These are phyloP conservation scores for Aspidoscelis tigris DNA, from an alignment of 2,113 vertebrate species.

Conservation along the genomic window DNA sequence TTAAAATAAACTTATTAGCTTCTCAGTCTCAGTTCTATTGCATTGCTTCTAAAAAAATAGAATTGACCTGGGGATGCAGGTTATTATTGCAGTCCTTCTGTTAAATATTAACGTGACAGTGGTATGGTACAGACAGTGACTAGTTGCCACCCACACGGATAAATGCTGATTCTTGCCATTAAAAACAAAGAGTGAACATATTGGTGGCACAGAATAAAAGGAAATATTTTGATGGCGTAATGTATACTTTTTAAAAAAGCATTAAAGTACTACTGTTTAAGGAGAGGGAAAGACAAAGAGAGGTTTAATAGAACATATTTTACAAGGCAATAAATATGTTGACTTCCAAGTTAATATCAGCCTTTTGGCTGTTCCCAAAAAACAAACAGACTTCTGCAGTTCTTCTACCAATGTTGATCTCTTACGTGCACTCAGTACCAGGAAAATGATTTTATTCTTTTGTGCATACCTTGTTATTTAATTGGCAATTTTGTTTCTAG, in stretches of 20 bases:
- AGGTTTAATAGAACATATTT: constrained; percentile 57
- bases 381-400: constrained; percentile 28
- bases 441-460: neutral
- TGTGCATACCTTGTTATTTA: neutral
- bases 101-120: constrained; percentile 63
- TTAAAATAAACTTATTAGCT: neutral
- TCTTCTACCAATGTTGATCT: constrained; percentile 46
- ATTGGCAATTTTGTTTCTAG: neutral
- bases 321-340: constrained; percentile 58
- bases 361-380: constrained; percentile 34
- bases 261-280: constrained; percentile 49
- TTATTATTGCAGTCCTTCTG: constrained; percentile 35
- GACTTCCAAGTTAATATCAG: constrained; percentile 53
- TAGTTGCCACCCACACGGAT: constrained; percentile 66
- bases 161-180: constrained; percentile 69
- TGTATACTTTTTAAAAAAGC: constrained; percentile 57
- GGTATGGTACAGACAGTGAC: constrained; percentile 43
- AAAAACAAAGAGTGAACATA: constrained; percentile 65
- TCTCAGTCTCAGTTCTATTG: constrained; percentile 19
- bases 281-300: constrained; percentile 62
- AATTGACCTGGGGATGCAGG: constrained; percentile 28
- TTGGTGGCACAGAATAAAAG: constrained; percentile 51
- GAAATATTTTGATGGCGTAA: constrained; percentile 17
- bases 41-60: constrained; percentile 42
- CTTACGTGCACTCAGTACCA: constrained; percentile 11